Conservation (phyloP, 2,113 vertebrate genomes). For the Rhinopomastus cyanomelas region DNA sequence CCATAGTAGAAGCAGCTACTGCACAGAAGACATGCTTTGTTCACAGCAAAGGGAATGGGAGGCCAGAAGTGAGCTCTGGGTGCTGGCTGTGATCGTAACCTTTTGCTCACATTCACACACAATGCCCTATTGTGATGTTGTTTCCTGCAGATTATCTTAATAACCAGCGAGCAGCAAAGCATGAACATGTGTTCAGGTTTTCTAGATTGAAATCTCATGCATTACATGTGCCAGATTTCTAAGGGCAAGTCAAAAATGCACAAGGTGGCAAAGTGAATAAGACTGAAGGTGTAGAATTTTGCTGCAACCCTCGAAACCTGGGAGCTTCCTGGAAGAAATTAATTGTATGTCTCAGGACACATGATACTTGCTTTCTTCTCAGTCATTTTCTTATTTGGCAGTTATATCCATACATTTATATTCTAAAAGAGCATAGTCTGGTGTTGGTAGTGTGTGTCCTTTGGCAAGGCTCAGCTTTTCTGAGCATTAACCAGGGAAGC, state of each 20-base stretch:
- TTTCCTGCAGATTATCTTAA: constrained; percentile 31
- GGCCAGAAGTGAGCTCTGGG: background rate
- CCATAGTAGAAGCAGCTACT: background rate
- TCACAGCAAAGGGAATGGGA: constrained; percentile 18
- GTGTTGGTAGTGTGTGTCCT: background rate
- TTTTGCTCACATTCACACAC: constrained; percentile 46
- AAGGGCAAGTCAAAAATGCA: background rate
- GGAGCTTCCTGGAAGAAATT: background rate
- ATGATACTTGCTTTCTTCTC: background rate
- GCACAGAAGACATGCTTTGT: background rate
- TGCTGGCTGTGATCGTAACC: background rate
- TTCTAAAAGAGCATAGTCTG: background rate
- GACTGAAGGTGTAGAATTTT: background rate
- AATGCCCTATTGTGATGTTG: constrained; percentile 24
- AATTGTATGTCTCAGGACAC: background rate
- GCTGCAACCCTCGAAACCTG: background rate
- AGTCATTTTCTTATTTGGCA: background rate
- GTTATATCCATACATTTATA: background rate
- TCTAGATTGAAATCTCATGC: background rate
- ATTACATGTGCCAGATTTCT: background rate
- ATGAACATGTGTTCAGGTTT: constrained; percentile 2
- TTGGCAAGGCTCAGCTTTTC: background rate
- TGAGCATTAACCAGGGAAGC: background rate
- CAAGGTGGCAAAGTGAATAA: background rate
- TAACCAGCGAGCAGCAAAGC: background rate